Conservation (phyloP, 2,888 invertebrate species). For the Drosophila antonietae region DNA sequence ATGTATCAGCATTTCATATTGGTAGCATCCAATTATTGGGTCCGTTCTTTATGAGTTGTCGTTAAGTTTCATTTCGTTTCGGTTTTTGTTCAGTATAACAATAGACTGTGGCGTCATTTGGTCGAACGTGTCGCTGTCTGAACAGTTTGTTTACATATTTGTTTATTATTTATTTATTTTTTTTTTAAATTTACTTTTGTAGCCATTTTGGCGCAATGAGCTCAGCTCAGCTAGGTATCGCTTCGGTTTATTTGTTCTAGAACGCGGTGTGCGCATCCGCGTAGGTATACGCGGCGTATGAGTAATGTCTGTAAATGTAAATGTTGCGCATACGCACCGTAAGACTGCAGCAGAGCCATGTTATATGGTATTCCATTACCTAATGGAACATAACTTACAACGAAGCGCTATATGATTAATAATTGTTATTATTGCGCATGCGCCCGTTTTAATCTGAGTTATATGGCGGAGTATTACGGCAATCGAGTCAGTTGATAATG, state of each 20-base stretch:
- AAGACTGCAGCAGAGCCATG: slow-evolving; percentile 21
- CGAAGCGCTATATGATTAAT: slow-evolving; percentile 56
- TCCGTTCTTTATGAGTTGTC: slow-evolving; percentile 13
- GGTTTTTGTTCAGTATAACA: slow-evolving; percentile 16
- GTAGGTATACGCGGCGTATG: slow-evolving; percentile 55
- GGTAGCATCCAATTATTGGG: slow-evolving; percentile 24
- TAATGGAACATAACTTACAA: slow-evolving; percentile 8
- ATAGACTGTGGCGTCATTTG: slow-evolving; percentile 61
- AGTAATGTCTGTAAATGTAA: slow-evolving; percentile 44
- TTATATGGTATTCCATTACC: slow-evolving; percentile 16
- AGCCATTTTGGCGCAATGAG: slow-evolving; percentile 59
- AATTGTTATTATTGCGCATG: slow-evolving; percentile 44
- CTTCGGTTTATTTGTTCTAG: slow-evolving; percentile 54
- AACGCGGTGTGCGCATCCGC: slow-evolving; percentile 34
- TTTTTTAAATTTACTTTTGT: slow-evolving; percentile 33
- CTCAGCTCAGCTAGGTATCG: slow-evolving; percentile 51
- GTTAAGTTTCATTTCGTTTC: slow-evolving; percentile 15
- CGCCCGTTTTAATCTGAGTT: slow-evolving; percentile 35
- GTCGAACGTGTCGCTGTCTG: slow-evolving; percentile 23
- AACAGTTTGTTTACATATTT: slow-evolving; percentile 61
- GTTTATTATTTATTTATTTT: slow-evolving; percentile 47
- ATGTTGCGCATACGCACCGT: slow-evolving; percentile 59
- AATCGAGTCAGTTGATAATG: slow-evolving; percentile 51
- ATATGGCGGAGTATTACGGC: slow-evolving; percentile 26
- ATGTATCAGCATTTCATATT: slow-evolving; percentile 8